Evolutionary conservation across 2,888 invertebrate species (phyloP).

Genomic region (Stratiomys singularior): DNA sequence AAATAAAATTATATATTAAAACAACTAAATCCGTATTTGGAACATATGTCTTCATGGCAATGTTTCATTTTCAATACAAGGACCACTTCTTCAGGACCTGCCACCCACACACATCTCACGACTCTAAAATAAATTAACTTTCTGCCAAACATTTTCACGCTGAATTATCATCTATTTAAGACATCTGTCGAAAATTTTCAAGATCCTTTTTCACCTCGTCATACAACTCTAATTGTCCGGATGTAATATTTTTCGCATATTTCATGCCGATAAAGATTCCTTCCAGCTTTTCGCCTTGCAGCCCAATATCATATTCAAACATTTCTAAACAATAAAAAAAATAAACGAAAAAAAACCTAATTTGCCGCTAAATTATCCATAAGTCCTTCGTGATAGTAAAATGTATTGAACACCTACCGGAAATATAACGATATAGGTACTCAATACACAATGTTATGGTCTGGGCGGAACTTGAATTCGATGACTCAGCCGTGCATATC

Average conservation of each 20-base stretch:
- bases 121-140: conserved; percentile 8
- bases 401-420: not conserved
- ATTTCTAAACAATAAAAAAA: not conserved
- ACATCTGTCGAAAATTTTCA: conserved; percentile 5
- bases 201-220: no score
- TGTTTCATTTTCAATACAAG: no score
- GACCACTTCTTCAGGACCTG: no score
- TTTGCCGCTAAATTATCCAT: conserved; percentile 12
- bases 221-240: not conserved
- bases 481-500: no score
- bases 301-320: no score
- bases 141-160: conserved; percentile 27
- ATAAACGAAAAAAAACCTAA: not conserved
- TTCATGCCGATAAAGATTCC: not conserved
- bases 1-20: no score
- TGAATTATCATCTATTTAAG: conserved; percentile 27
- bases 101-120: no score
- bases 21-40: no score
- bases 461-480: no score
- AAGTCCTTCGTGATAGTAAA: not conserved
- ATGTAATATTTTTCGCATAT: not conserved
- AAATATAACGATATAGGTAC: not conserved
- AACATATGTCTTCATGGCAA: no score
- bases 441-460: no score
- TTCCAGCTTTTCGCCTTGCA: no score